phyloP scores from a whole-genome alignment of 2,113 vertebrate species.

The Rhabdomys dilectus region DNA sequence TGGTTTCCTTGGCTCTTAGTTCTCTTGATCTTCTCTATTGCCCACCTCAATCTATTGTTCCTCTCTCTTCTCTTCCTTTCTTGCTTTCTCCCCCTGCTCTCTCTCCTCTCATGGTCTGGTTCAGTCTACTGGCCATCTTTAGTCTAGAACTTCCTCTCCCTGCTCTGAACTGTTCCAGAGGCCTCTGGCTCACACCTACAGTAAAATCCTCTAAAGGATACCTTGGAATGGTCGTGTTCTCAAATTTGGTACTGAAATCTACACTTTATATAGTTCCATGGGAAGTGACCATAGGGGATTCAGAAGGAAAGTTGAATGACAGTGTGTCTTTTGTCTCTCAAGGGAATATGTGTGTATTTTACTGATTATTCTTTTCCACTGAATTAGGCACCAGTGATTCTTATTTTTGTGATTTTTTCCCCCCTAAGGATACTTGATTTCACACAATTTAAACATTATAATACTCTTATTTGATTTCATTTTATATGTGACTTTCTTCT shows the following conservation, averaged over 20 bases:
- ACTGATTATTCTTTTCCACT: background rate
- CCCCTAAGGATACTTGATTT: slow-evolving; percentile 16
- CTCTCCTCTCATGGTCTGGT: background rate
- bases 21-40: background rate
- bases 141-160: background rate
- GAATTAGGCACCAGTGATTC: background rate
- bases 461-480: background rate
- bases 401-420: slow-evolving; percentile 10
- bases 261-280: background rate
- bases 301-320: background rate
- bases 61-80: background rate
- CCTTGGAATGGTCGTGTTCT: background rate
- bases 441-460: background rate
- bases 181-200: background rate
- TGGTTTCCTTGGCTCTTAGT: background rate
- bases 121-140: background rate
- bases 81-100: background rate
- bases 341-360: background rate
- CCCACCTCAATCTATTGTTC: background rate
- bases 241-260: background rate
- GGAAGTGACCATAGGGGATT: background rate
- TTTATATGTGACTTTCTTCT: background rate
- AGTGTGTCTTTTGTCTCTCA: background rate
- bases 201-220: background rate
- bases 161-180: background rate